phyloP scores from a whole-genome alignment of 2,113 vertebrate genomes.

The Ranitomeya imitator region DNA sequence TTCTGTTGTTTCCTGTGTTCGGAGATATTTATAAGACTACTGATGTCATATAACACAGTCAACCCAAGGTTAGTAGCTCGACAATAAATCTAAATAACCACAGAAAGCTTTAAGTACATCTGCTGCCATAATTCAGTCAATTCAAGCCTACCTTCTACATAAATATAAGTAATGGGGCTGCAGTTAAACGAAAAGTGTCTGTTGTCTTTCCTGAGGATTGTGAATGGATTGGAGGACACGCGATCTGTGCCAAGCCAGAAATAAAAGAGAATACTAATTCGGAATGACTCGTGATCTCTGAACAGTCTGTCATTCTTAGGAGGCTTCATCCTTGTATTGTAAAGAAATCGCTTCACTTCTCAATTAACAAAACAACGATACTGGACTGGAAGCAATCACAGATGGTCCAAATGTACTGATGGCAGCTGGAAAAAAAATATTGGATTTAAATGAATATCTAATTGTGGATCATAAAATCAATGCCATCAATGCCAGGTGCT shows the following conservation, averaged over 20 bases:
- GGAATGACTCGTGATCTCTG: constrained; percentile 2
- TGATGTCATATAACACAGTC: constrained; percentile 58
- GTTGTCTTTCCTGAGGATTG: constrained; percentile 55
- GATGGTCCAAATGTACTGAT: constrained; percentile 49
- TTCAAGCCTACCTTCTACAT: constrained; percentile 56
- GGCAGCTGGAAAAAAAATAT: constrained; percentile 51
- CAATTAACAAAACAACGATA: constrained; percentile 30
- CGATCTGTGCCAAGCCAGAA: constrained; percentile 38
- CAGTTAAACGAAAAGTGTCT: constrained; percentile 56
- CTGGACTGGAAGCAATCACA: constrained; percentile 34
- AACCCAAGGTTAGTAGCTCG: constrained; percentile 54
- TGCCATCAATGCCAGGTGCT: constrained; percentile 49
- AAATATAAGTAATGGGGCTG: constrained; percentile 57
- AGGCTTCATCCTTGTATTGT: constrained; percentile 5
- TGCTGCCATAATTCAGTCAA: constrained; percentile 55
- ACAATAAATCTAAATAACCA: constrained; percentile 56
- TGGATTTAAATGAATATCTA: constrained; percentile 40
- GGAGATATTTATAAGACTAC: constrained; percentile 56
- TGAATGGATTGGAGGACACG: constrained; percentile 54
- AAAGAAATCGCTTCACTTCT: constrained; percentile 6
- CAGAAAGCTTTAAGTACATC: constrained; percentile 57
- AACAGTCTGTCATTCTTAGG: background rate
- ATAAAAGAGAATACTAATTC: constrained; percentile 41
- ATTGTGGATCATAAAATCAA: constrained; percentile 43
- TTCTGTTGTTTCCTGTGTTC: constrained; percentile 33